Base-by-base conservation (phyloP, 2,797 vertebrate genomes). In the Helicolenus hilgendorfi region DNA sequence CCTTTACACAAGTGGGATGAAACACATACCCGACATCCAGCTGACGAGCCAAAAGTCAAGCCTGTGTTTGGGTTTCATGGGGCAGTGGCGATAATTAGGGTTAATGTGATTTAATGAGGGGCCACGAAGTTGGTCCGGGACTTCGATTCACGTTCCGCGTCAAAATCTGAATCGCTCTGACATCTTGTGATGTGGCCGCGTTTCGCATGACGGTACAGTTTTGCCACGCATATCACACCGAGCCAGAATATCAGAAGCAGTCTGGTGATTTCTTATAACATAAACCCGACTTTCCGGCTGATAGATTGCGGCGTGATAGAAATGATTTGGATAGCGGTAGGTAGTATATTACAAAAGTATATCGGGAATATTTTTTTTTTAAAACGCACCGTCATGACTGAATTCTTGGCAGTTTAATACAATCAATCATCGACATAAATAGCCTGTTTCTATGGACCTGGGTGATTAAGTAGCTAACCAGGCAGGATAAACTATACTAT, bases 41-140 rank as follows among this genome's bases (percentile, higher is more conserved):
- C 92, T 74, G 89, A 91, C 87, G 67, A 89, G 86, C 80, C 83
- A 74, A 56, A 77, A 91, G 89, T 89, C 85, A 70, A 77, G 72
- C 35, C 70, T n/a, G 74, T 75, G 63, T 92, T 88, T 86, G 73
- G 85, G 83, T 89, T 93, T 86, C 86, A 89, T 88, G 92, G 93
- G 92, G 85, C 90, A 77, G 83, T 83, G 85, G 86, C 62, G 63
- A 91, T 94, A 95, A 94, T 96, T 89, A 88, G 87, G 94, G 95
- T 97, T 96, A 97, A 97, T 95, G 92, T 90, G 92, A 94, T 85
- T 91, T 93, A 95, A 95, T 84, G 93, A 94, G 88, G 45, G 92
- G 89, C 24, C 92, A 91, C 41, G 71, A 76, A 76, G 90, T 41
- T 36, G 62, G 85, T 86, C 75, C 4, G n/a, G 63, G 73, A 31